phyloP scores from a whole-genome alignment of 2,888 invertebrate species.

The Anthophora plumipes region DNA sequence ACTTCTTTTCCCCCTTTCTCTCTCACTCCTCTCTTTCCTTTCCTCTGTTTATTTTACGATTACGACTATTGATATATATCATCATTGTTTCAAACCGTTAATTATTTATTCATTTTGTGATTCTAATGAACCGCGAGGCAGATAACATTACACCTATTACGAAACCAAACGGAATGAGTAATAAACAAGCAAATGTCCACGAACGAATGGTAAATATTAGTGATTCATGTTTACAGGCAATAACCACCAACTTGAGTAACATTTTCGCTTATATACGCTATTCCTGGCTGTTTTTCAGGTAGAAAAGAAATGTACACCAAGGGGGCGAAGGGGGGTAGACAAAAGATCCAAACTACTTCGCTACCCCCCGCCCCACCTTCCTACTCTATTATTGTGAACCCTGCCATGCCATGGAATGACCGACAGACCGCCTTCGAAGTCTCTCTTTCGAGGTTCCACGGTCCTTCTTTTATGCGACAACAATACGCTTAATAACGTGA shows the following conservation, averaged over 20 bases:
- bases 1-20: background rate
- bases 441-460: background rate
- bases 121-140: background rate
- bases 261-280: background rate
- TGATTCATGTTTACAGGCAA: slow-evolving; percentile 29
- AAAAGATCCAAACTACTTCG: slow-evolving; percentile 11
- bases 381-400: slow-evolving; percentile 3
- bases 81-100: background rate
- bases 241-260: background rate
- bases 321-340: background rate
- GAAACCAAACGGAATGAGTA: background rate
- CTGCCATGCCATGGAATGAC: slow-evolving; percentile 31
- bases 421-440: slow-evolving; percentile 24
- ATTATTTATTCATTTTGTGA: slow-evolving; percentile 8
- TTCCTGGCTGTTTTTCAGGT: slow-evolving; percentile 5
- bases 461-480: slow-evolving; percentile 31
- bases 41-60: background rate
- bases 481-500: slow-evolving; percentile 44
- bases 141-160: background rate
- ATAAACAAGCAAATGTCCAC: background rate
- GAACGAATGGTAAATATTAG: slow-evolving; percentile 19
- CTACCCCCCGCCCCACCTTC: background rate
- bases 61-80: background rate
- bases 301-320: background rate
- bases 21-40: background rate